Conservation (phyloP, 1,140 invertebrate species). For the Drosophila erecta region DNA sequence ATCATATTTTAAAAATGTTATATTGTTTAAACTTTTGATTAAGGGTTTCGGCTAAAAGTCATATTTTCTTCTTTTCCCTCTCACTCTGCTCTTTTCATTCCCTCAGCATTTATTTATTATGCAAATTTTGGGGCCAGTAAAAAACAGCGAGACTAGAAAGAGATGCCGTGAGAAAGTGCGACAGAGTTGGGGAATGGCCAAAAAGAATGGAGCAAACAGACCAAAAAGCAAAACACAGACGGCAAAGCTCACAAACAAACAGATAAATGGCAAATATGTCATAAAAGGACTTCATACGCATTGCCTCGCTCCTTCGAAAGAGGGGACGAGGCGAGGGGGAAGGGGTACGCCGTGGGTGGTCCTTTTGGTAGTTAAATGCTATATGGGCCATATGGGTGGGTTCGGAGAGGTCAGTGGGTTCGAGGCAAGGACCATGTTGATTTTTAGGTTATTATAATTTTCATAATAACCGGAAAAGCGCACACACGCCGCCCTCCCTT, state of each 20-base stretch:
- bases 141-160: constrained; percentile 42
- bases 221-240: constrained; percentile 21
- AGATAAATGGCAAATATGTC: constrained; percentile 77
- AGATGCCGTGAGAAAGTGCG: constrained; percentile 11
- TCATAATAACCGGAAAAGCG: constrained; percentile 68
- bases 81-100: not conserved
- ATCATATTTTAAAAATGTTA: constrained; percentile 70
- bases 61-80: constrained; percentile 23
- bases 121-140: constrained; percentile 55
- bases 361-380: not conserved
- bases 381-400: not conserved
- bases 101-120: constrained; percentile 69
- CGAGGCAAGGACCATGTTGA: constrained; percentile 46
- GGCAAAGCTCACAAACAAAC: constrained; percentile 54
- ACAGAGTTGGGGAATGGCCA: constrained; percentile 9
- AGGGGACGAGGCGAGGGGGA: not conserved
- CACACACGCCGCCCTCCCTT: constrained; percentile 28
- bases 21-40: constrained; percentile 80
- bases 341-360: not conserved
- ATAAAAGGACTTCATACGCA: constrained; percentile 74
- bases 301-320: constrained; percentile 30
- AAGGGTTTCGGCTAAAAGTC: constrained; percentile 59
- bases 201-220: constrained; percentile 14
- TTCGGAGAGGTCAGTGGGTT: not conserved
- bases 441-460: constrained; percentile 79